phyloP scores from a whole-genome alignment of 2,797 vertebrate genomes.

The Gallinago stenura region DNA sequence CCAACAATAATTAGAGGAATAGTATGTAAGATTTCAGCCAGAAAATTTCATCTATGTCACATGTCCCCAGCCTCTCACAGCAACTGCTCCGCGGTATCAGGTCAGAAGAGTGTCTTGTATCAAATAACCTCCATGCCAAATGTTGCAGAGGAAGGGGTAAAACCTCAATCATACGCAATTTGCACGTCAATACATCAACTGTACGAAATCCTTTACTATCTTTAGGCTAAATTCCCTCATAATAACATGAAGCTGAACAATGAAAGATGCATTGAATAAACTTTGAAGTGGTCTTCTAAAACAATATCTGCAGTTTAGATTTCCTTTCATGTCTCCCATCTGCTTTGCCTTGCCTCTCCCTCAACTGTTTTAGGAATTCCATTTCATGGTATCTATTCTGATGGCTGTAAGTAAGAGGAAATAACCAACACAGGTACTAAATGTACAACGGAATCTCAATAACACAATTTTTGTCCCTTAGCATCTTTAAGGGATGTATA shows the following conservation, averaged over 20 bases:
- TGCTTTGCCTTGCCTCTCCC: not conserved
- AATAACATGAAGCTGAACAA: not conserved
- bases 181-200: not conserved
- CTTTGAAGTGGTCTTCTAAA: not conserved
- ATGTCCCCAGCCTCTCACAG: constrained; percentile 20
- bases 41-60: constrained; percentile 66
- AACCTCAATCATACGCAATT: not conserved
- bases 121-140: constrained; percentile 6
- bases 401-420: not conserved
- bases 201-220: not conserved
- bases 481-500: not conserved
- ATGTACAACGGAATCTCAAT: not conserved
- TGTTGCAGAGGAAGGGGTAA: constrained; percentile 14
- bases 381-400: not conserved
- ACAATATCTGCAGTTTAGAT: not conserved
- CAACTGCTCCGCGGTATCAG: constrained; percentile 29
- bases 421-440: not conserved
- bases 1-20: constrained; percentile 44
- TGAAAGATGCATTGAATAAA: not conserved
- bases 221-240: not conserved
- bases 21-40: constrained; percentile 58
- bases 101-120: constrained; percentile 22
- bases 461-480: not conserved
- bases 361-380: not conserved
- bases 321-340: not conserved